A percentile compares a stretch with the other conserved stretches of the same genome.
Conservation (phyloP, 2,888 invertebrate genomes). For the Drosophila prostipennis region DNA sequence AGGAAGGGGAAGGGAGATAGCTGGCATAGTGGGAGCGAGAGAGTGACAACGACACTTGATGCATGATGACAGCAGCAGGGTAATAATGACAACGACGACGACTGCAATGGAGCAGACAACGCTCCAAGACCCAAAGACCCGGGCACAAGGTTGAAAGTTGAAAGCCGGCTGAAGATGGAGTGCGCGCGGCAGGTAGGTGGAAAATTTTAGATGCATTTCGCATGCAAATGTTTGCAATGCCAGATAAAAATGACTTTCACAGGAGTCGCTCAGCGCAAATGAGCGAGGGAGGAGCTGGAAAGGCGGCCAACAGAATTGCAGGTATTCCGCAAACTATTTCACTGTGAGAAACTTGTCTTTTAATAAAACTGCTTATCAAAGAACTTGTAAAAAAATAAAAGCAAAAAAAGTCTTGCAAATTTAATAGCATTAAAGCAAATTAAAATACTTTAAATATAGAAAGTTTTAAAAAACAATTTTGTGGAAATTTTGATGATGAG, state of each 20-base stretch:
- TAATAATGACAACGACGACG: conserved; percentile 71
- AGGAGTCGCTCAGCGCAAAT: conserved; percentile 27
- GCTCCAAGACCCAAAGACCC: conserved; percentile 20
- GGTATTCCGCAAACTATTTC: conserved; percentile 58
- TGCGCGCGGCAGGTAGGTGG: conserved; percentile 32
- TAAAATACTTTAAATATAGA: too few species aligned
- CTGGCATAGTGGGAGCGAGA: conserved; percentile 4
- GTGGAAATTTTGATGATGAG: too few species aligned
- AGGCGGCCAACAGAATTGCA: conserved; percentile 56
- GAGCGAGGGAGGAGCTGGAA: conserved; percentile 9
- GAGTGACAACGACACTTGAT: conserved; percentile 76
- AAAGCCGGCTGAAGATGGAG: conserved; percentile 24
- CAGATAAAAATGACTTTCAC: conserved; percentile 63
- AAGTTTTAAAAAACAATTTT: too few species aligned
- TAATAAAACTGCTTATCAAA: not conserved
- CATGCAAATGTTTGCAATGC: conserved; percentile 73
- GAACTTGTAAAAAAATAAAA: not conserved
- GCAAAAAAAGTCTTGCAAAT: too few species aligned
- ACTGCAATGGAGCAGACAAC: conserved; percentile 61
- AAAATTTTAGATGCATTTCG: conserved; percentile 69
- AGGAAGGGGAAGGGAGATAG: not conserved
- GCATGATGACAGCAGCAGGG: conserved; percentile 77
- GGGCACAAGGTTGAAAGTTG: conserved; percentile 29
- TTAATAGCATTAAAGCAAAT: too few species aligned
- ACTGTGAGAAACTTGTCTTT: conserved; percentile 14